Conservation (phyloP, 2,888 invertebrate genomes). For the Eurytoma adleriae region DNA sequence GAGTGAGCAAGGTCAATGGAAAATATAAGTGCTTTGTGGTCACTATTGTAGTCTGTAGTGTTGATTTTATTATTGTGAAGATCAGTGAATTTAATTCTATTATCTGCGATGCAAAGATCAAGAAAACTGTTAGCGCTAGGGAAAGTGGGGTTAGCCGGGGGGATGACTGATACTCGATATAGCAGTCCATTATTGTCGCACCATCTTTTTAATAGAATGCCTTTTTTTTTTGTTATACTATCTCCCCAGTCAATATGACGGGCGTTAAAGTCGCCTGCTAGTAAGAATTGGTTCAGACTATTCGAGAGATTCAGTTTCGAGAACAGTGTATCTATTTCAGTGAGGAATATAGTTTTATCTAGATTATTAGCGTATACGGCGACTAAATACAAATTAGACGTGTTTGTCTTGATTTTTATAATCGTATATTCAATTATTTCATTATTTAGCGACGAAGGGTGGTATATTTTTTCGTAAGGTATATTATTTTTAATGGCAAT, state of each 20-base stretch:
- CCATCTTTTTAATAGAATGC: conserved; percentile 34
- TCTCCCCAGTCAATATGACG: conserved; percentile 31
- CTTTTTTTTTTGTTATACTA: conserved; percentile 7
- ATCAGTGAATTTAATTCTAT: too few relatives aligned
- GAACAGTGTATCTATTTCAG: conserved; percentile 15
- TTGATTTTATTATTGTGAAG: too few relatives aligned
- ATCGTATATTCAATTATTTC: conserved; percentile 28
- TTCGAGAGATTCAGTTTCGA: neutral
- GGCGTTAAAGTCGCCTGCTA: conserved; percentile 38
- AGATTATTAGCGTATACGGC: conserved; percentile 24
- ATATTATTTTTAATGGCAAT: conserved; percentile 44
- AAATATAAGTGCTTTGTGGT: too few relatives aligned
- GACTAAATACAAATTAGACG: conserved; percentile 6
- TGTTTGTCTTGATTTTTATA: neutral
- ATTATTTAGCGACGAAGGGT: neutral
- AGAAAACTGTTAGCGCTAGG: conserved; percentile 18
- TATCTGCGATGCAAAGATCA: neutral
- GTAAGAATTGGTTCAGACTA: conserved; percentile 1
- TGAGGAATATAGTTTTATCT: neutral
- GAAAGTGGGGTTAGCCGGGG: neutral
- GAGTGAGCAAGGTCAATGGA: too few relatives aligned
- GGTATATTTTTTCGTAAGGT: neutral
- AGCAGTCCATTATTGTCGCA: neutral
- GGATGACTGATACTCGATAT: neutral
- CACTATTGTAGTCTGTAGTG: too few relatives aligned